Evolutionary conservation across 2,797 vertebrate genomes (phyloP).

Genomic region (Triplophysa yarkandensis): DNA sequence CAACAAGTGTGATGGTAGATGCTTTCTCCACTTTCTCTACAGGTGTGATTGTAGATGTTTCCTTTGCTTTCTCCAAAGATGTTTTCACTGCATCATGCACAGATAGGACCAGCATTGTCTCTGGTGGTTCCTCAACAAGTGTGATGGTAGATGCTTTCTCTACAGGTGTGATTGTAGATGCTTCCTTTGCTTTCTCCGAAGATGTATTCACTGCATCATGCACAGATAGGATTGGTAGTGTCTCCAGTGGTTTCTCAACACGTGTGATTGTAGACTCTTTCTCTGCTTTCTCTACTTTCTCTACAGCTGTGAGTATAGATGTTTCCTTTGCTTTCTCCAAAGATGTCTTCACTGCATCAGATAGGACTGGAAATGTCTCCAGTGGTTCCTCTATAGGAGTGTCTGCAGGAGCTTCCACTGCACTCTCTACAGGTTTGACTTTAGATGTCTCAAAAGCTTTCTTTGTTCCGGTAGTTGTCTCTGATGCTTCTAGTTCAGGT

Average conservation of each 20-base stretch:
- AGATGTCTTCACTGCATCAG: constrained; percentile 9
- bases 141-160: background rate
- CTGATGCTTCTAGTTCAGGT: too few species aligned
- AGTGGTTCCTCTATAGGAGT: background rate
- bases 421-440: too few species aligned
- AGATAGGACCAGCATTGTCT: background rate
- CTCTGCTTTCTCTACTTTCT: background rate
- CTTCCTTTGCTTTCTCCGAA: too few species aligned
- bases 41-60: background rate
- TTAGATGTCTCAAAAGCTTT: too few species aligned
- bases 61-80: background rate
- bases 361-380: background rate
- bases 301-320: background rate
- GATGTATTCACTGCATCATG: too few species aligned
- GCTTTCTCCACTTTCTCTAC: background rate
- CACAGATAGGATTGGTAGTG: too few species aligned
- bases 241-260: too few species aligned
- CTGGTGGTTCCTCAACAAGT: background rate
- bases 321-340: background rate
- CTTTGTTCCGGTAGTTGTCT: too few species aligned
- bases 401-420: background rate
- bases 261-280: too few species aligned
- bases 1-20: background rate
- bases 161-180: too few species aligned
- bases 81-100: background rate